Conservation (phyloP, 2,113 vertebrate genomes). For the Sinosuthora webbiana region DNA sequence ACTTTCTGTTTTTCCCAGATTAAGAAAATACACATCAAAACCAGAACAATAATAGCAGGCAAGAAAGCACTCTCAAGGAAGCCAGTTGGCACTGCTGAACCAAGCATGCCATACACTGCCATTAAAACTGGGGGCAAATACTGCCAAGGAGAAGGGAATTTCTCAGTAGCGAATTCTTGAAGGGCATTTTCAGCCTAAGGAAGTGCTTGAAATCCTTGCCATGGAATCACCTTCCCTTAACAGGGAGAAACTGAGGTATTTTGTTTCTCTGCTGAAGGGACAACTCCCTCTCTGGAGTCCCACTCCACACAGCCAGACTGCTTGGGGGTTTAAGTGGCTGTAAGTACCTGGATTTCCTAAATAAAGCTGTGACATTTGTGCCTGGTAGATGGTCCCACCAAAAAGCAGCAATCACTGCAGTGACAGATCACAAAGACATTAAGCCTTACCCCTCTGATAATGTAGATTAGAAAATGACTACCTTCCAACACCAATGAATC, state of each 20-base stretch:
- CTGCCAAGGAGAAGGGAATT: neutral
- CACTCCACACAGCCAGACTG: neutral
- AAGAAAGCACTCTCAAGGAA: neutral
- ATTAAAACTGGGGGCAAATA: neutral
- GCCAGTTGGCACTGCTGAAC: neutral
- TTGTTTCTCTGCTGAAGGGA: neutral
- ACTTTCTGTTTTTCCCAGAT: neutral
- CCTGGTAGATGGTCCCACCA: neutral
- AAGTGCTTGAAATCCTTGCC: neutral
- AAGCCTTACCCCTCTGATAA: neutral
- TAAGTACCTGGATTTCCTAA: neutral
- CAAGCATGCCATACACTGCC: neutral
- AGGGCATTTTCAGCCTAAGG: neutral
- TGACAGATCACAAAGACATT: neutral
- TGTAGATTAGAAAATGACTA: neutral
- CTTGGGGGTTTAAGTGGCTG: neutral
- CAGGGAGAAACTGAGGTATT: neutral
- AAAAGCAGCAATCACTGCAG: neutral
- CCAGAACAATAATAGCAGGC: neutral
- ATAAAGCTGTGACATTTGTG: neutral
- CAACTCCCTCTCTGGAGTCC: neutral
- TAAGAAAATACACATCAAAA: neutral
- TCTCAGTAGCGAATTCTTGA: neutral
- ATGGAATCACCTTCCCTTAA: neutral
- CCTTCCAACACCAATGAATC: neutral